Evolutionary conservation across 2,888 invertebrate genomes (phyloP), one percentile per base, ranked within the genome.

Genomic region (Quadriops clusia): DNA sequence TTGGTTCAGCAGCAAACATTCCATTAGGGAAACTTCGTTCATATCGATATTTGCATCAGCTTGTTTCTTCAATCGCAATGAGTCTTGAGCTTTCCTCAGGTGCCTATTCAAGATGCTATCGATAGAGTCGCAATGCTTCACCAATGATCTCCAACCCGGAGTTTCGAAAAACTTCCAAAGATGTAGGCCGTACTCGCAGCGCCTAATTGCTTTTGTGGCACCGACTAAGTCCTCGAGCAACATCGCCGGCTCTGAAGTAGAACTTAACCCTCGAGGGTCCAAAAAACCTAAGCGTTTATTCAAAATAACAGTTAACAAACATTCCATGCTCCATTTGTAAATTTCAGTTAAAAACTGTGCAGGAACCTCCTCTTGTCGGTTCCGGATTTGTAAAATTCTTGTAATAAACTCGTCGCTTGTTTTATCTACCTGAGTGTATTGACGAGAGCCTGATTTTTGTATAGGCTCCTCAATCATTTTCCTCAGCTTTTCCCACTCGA

Each of bases 251-350:
- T 77, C 77, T 8, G 65, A 61, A 49, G 66, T 49, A 47, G 67
- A 39, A 53, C 68, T 63, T 46, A 66, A 36, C 50, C 64, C 50
- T 43, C 50, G 41, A 44, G 67, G 30, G 54, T 72, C 61, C 23
- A 76, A 53, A 51, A 77, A 75, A 1, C 75, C 74, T 30, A 82
- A 65, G 24, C 70, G 67, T 45, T 70, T 73, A n/a, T 68, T 65
- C 41, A 72, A 65, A 33, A 67, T 55, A 13, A 70, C 49, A 5
- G 55, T 45, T 61, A 67, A 69, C 50, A 71, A 64, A 57, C 76
- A 74, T 58, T 80, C 78, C 41, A 78, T 62, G 26, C 72, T 66
- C 79, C 80, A 81, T 48, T 75, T 75, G 44, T 70, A 67, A 14
- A 77, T 50, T 45, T 76, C 73, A 33, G 65, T 64, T 25, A 64